Evolutionary conservation across 2,888 invertebrate genomes (phyloP), one percentile per base, ranked within the genome.

Genomic region (Hydroisotoma schaefferi): DNA sequence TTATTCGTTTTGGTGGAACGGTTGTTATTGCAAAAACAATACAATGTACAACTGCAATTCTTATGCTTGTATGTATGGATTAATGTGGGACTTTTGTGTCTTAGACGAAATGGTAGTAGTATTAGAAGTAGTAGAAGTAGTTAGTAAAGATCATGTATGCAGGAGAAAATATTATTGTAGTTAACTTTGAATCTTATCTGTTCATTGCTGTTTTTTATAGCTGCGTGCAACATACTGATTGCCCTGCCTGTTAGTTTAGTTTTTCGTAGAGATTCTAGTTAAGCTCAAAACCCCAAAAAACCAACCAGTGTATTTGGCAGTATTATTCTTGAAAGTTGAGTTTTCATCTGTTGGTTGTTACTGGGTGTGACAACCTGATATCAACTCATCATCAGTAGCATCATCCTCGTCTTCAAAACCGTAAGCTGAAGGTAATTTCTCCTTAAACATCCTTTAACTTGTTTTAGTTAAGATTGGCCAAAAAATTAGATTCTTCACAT

Each of bases 351-450:
- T n/a, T 55, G 46, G 51, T 53, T 55, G 59, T 62, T 62, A 59
- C 57, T 61, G 62, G 62, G 62, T 62, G 62, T 62, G 62, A 62
- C 62, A 62, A 62, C 62, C 59, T 52, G 62, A 62, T 62, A 58
- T 53, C 58, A 59, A 58, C 52, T 43, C 52, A 38, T 53, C 57
- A n/a, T 62, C 61, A 62, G 37, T 20, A 56, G 8, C 56, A 43
- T 57, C 59, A 55, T 55, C 59, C 27, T 33, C 53, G 27, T 43
- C 37, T 40, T 27, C 51, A 46, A 22, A 8, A 12, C 46, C 46
- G 23, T 25, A 20, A 46, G 46, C 46, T 15, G 25, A 22, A 46
- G 46, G 46, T 46, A 40, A 40, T 10, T n/a, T n/a, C n/a, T n/a
- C n/a, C n/a, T n/a, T n/a, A n/a, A n/a, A n/a, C 5, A 15, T 40